Evolutionary conservation across 2,888 invertebrate species (phyloP), one percentile per base, ranked within the genome.

Genomic region (Phortica okadai): DNA sequence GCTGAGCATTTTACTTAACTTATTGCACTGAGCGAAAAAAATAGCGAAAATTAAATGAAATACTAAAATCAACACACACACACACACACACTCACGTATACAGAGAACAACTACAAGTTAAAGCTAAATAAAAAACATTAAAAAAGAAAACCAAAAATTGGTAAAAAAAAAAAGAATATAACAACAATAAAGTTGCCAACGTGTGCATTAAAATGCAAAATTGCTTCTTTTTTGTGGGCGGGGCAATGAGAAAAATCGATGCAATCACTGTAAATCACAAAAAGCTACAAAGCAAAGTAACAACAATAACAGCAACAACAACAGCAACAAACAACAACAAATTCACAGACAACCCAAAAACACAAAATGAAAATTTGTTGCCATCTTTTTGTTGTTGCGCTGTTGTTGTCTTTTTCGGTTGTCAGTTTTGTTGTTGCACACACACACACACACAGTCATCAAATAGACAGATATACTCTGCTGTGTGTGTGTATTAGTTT

Each of bases 241-340:
- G 50, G 50, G 50, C 62, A 62, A 4, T 62, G 25, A 69, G 21
- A 44, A 69, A 66, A 69, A 69, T 69, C 69, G 25, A 69, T 69
- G 50, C 45, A 69, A 69, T 69, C 69, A 45, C 25, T 16, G 45
- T 50, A 69, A 45, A 69, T 69, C 69, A 69, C 42, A 69, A 69
- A 8, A 21, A 64, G 8, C 25, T 59, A 10, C 8, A 59, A 8
- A 59, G 59, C 16, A 16, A 8, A 59, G 59, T 10, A 16, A 41
- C 11, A 41, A 66, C 66, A 41, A 41, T 11, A 69, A n/a, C 67
- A 69, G 10, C 67, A 69, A 21, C 44, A 67, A 25, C 21, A 62
- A 11, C 25, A 25, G 25, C 62, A 62, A 45, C 69, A 21, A 69
- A 7, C 6, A n/a, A 69, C 14, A 44, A 44, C 45, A 21, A 21